Evolutionary conservation across 2,797 vertebrate species (phyloP).

Genomic region (Bradypodion ventrale): DNA sequence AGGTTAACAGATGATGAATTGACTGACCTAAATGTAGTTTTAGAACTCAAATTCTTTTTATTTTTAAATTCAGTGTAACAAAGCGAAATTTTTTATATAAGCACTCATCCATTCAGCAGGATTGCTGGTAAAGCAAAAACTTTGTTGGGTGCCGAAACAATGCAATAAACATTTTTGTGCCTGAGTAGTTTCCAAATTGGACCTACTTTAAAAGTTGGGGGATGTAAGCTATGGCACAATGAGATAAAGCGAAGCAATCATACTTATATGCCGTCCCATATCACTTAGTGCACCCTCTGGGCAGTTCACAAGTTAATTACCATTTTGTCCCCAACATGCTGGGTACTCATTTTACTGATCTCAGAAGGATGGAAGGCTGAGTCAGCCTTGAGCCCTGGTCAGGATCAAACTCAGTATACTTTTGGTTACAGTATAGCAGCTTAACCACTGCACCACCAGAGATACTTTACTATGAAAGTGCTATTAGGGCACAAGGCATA

Average conservation of each 20-base stretch:
- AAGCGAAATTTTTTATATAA: neutral
- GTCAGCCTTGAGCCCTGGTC: too few relatives aligned
- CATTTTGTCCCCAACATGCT: too few relatives aligned
- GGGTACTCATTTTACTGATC: too few relatives aligned
- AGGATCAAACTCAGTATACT: too few relatives aligned
- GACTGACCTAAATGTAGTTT: neutral
- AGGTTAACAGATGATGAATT: neutral
- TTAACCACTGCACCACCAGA: too few relatives aligned
- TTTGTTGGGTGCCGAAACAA: neutral
- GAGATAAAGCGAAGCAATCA: too few relatives aligned
- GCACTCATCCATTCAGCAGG: neutral
- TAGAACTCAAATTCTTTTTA: neutral
- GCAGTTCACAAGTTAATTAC: too few relatives aligned
- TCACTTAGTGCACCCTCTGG: too few relatives aligned
- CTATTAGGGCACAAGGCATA: neutral
- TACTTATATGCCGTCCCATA: too few relatives aligned
- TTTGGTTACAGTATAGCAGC: too few relatives aligned
- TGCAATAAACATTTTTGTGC: neutral
- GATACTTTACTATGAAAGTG: neutral
- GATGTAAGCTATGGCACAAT: neutral
- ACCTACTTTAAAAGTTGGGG: neutral
- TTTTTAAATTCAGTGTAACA: neutral
- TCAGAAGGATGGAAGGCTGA: too few relatives aligned
- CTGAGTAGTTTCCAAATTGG: neutral
- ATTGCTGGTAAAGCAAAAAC: neutral